These are phyloP conservation scores for Paraplagusia blochii DNA, from an alignment of 2,113 vertebrate species.

Conservation along the genomic window DNA sequence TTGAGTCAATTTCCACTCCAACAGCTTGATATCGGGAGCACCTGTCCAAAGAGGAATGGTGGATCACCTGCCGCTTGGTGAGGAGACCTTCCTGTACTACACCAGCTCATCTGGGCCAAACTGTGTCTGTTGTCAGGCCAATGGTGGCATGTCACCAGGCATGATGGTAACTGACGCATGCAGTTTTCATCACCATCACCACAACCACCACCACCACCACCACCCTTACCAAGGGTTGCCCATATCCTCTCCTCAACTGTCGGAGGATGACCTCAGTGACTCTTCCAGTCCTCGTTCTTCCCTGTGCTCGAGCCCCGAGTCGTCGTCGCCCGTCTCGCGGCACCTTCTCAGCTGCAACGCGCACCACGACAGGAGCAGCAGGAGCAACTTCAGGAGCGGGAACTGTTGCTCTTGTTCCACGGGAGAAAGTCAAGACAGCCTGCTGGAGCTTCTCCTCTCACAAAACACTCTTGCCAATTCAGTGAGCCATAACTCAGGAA, in stretches of 20 bases:
- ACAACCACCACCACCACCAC: constrained; percentile 45
- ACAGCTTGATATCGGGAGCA: constrained; percentile 40
- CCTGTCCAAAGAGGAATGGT: constrained; percentile 86
- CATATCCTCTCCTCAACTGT: constrained; percentile 82
- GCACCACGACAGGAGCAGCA: constrained; percentile 27
- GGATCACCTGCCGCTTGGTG: constrained; percentile 89
- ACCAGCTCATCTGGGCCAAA: constrained; percentile 68
- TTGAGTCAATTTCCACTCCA: constrained; percentile 7
- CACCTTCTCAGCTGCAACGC: constrained; percentile 49
- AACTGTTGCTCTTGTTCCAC: constrained; percentile 83
- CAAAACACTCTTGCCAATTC: constrained; percentile 82
- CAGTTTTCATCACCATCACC: constrained; percentile 59
- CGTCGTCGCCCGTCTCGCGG: constrained; percentile 33
- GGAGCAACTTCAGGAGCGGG: constrained; percentile 58
- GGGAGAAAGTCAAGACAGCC: constrained; percentile 84
- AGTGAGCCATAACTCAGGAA: constrained; percentile 43
- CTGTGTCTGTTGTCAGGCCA: constrained; percentile 45
- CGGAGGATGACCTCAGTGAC: constrained; percentile 91
- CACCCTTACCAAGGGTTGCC: constrained; percentile 59
- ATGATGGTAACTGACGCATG: constrained; percentile 83
- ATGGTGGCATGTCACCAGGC: constrained; percentile 38
- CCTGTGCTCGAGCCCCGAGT: constrained; percentile 83
- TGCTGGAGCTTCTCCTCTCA: constrained; percentile 91
- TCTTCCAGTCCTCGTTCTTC: constrained; percentile 89
- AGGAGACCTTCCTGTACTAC: constrained; percentile 85